phyloP scores from a whole-genome alignment of 2,888 invertebrate species.

The Coremacera marginata region DNA sequence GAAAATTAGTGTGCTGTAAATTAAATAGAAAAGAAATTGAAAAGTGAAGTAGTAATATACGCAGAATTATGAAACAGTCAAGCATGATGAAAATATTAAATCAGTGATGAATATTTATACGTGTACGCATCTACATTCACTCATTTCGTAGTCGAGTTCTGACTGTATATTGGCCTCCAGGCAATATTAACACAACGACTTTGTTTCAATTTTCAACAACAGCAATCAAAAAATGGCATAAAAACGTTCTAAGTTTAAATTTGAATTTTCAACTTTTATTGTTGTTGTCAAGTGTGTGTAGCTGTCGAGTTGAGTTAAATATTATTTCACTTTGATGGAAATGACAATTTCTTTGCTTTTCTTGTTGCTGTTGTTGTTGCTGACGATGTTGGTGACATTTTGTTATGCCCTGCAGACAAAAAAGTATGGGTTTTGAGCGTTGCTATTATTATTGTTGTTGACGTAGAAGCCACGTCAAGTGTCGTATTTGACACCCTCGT shows the following conservation, averaged over 20 bases:
- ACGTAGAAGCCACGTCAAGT: conserved; percentile 2
- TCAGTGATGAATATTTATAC: background rate
- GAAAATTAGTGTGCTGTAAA: background rate
- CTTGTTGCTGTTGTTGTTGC: too few relatives aligned
- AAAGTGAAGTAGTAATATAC: background rate
- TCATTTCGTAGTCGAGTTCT: background rate
- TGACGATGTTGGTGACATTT: background rate
- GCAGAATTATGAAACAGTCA: background rate
- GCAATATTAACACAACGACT: background rate
- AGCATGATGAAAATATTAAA: background rate
- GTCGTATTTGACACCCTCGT: conserved; percentile 30
- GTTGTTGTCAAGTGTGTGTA: background rate
- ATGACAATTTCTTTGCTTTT: background rate
- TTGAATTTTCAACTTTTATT: background rate
- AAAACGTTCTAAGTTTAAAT: background rate
- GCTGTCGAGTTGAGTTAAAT: background rate
- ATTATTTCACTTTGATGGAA: conserved; percentile 25
- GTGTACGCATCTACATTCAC: too few relatives aligned
- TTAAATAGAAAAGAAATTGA: background rate
- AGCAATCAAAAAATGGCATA: background rate
- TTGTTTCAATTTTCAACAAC: background rate
- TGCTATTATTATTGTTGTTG: conserved; percentile 9
- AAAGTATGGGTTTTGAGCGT: conserved; percentile 5
- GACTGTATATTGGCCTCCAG: background rate
- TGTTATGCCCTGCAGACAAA: background rate